A percentile compares a stretch with the other conserved stretches of the same genome.
Evolutionary conservation across 2,888 invertebrate species (phyloP).

Genomic region (Polydrusus cervinus): DNA sequence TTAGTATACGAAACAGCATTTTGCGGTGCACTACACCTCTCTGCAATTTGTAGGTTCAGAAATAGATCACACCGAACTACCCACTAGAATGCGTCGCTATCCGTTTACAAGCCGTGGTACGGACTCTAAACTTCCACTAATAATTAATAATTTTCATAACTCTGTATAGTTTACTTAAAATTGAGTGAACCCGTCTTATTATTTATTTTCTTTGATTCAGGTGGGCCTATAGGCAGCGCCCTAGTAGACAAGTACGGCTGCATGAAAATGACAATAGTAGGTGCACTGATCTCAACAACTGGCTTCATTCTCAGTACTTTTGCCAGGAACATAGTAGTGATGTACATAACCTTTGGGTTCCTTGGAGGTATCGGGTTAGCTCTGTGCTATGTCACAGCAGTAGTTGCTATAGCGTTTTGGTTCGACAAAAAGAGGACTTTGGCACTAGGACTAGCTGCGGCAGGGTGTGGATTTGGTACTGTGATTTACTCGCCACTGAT

Average conservation of each 20-base stretch:
- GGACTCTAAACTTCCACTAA: no score
- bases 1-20: no score
- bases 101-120: no score
- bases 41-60: no score
- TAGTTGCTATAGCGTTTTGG: slow-evolving; percentile 94
- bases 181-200: no score
- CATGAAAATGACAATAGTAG: slow-evolving; percentile 71
- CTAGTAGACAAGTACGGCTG: slow-evolving; percentile 88
- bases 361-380: slow-evolving; percentile 90
- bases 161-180: no score
- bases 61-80: no score
- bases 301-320: slow-evolving; percentile 86
- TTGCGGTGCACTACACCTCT: no score
- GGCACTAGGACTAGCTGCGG: slow-evolving; percentile 90
- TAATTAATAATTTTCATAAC: no score
- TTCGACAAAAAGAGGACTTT: slow-evolving; percentile 91
- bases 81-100: no score
- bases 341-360: slow-evolving; percentile 90
- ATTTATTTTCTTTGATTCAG: slow-evolving; percentile 5
- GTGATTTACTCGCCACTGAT: slow-evolving; percentile 91
- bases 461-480: slow-evolving; percentile 93
- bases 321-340: slow-evolving; percentile 82
- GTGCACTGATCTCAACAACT: slow-evolving; percentile 81
- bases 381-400: slow-evolving; percentile 90
- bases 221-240: slow-evolving; percentile 84